Percentiles rank a stretch among this genome's conserved stretches.
phyloP scores from a whole-genome alignment of 2,113 vertebrate species.

The Poeciliopsis occidentalis region DNA sequence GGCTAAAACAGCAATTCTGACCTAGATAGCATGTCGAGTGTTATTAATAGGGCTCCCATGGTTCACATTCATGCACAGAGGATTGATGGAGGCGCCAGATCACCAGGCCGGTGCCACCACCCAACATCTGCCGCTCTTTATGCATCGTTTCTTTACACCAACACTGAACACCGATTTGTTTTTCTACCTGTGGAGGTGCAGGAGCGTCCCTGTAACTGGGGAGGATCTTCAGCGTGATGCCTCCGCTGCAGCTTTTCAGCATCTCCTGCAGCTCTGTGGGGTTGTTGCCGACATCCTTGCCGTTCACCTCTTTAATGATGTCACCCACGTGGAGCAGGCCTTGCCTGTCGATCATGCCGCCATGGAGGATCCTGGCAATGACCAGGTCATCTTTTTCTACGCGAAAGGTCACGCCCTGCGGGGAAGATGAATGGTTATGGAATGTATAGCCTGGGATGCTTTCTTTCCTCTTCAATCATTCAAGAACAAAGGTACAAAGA shows the following conservation, averaged over 20 bases:
- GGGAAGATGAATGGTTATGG: conserved; percentile 29
- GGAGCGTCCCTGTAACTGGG: conserved; percentile 94
- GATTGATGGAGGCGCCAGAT: conserved; percentile 66
- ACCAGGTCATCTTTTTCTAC: conserved; percentile 96
- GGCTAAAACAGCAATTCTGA: conserved; percentile 55
- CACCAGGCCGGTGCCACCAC: conserved; percentile 17
- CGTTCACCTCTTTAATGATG: conserved; percentile 97
- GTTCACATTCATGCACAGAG: conserved; percentile 61
- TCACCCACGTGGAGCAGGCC: conserved; percentile 96
- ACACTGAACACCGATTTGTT: conserved; percentile 1
- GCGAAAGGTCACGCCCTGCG: conserved; percentile 94
- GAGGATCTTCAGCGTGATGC: conserved; percentile 95
- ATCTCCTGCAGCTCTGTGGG: conserved; percentile 95
- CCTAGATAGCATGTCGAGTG: conserved; percentile 74
- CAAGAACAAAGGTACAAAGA: not conserved
- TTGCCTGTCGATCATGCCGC: conserved; percentile 96
- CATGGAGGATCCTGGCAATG: conserved; percentile 94
- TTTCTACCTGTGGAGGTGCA: conserved; percentile 87
- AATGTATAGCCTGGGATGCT: not conserved
- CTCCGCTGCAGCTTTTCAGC: conserved; percentile 93
- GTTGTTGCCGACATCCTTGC: conserved; percentile 95
- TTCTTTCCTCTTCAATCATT: not conserved
- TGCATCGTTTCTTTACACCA: too few species aligned
- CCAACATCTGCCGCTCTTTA: conserved; percentile 51
- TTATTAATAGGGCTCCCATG: conserved; percentile 78